Evolutionary conservation across 2,888 invertebrate genomes (phyloP).

Genomic region (Andrena trimmerana): DNA sequence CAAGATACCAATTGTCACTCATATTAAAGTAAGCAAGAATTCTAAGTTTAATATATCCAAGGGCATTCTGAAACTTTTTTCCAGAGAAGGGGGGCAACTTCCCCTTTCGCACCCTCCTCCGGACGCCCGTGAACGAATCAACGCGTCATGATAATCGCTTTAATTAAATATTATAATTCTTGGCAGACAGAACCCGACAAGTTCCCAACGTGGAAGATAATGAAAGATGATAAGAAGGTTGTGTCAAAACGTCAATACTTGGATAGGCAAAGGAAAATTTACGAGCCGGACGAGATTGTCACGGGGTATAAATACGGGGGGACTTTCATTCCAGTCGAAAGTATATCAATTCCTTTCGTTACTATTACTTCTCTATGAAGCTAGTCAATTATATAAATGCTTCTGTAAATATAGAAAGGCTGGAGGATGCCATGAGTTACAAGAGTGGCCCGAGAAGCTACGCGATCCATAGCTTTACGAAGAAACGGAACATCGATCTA

Average conservation of each 20-base stretch:
- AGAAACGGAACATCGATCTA: slow-evolving; percentile 41
- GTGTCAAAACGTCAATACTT: not conserved
- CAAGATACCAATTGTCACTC: slow-evolving; percentile 63
- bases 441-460: slow-evolving; percentile 44
- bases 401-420: slow-evolving; percentile 37
- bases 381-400: not conserved
- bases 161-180: not conserved
- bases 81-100: too few species aligned
- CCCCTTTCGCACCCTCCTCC: too few species aligned
- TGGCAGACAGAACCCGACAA: slow-evolving; percentile 41
- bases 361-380: not conserved
- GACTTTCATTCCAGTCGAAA: slow-evolving; percentile 63
- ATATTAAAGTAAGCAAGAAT: slow-evolving; percentile 67
- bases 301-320: slow-evolving; percentile 71
- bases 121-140: not conserved
- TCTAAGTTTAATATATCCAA: not conserved
- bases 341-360: slow-evolving; percentile 43
- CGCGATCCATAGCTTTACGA: slow-evolving; percentile 52
- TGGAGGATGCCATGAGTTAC: slow-evolving; percentile 36
- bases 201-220: slow-evolving; percentile 48
- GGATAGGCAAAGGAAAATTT: slow-evolving; percentile 39
- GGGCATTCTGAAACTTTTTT: too few species aligned
- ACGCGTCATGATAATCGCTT: not conserved
- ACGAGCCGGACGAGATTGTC: slow-evolving; percentile 53
- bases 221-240: slow-evolving; percentile 10